These are phyloP conservation scores for Tauraco hartlaubi DNA, from an alignment of 2,797 vertebrate genomes.

Conservation along the genomic window DNA sequence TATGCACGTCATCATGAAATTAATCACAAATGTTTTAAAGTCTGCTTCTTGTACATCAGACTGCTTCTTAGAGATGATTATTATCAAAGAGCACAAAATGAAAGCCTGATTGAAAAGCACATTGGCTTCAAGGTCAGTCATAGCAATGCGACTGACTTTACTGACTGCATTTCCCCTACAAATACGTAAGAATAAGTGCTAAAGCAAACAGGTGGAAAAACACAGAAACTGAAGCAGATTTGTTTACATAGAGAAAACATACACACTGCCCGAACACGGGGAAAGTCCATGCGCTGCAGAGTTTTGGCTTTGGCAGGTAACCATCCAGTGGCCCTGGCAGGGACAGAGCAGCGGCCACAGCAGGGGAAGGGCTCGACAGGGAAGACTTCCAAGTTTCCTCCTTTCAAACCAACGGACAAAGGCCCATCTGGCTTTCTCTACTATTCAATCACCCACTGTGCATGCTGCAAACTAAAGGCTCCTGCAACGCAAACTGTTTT, in stretches of 20 bases:
- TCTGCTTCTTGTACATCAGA: background rate
- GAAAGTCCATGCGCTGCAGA: fast-evolving
- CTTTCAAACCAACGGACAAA: background rate
- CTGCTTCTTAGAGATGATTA: background rate
- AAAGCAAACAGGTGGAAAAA: background rate
- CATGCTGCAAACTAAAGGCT: background rate
- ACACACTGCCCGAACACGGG: background rate
- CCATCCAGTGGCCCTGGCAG: background rate
- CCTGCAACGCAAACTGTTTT: background rate
- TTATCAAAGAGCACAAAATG: background rate
- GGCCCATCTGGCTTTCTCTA: background rate
- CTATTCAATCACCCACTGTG: background rate
- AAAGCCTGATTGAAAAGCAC: background rate
- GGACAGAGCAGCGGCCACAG: background rate
- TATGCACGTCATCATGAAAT: background rate
- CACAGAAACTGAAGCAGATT: background rate
- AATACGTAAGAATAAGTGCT: background rate
- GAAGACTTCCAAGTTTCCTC: background rate
- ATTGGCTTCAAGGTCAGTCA: background rate
- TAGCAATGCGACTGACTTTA: background rate
- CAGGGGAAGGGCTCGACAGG: background rate
- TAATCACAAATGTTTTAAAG: background rate
- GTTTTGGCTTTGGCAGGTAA: background rate
- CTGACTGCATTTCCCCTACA: background rate
- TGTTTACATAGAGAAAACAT: background rate